Evolutionary conservation across 2,113 vertebrate species (phyloP).

Genomic region (Grallaria varia): DNA sequence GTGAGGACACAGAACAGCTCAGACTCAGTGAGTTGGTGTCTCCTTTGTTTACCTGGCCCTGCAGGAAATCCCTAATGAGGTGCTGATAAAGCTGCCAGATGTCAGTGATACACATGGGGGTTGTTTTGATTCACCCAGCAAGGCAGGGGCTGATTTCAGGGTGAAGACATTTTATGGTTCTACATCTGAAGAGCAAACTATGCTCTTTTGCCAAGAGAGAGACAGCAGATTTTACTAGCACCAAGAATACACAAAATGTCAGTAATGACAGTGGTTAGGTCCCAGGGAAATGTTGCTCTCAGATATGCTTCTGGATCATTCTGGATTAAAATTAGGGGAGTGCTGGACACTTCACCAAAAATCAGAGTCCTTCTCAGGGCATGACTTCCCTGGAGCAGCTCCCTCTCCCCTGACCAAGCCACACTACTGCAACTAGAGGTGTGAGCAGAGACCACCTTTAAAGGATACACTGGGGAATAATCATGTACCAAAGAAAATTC

Average conservation of each 20-base stretch:
- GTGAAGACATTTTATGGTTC: not conserved
- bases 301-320: not conserved
- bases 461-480: rapidly evolving
- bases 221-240: not conserved
- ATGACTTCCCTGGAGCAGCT: not conserved
- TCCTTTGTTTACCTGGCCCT: not conserved
- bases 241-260: not conserved
- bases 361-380: not conserved
- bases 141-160: not conserved
- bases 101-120: not conserved
- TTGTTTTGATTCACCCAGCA: not conserved
- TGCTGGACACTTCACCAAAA: not conserved
- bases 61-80: not conserved
- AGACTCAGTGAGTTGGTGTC: not conserved
- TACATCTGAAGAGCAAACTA: not conserved
- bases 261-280: not conserved
- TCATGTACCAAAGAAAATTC: not conserved
- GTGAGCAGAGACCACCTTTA: not conserved
- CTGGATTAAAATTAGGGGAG: not conserved
- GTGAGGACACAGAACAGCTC: not conserved
- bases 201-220: not conserved
- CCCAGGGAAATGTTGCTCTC: not conserved
- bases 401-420: not conserved
- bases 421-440: not conserved
- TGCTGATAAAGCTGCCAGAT: not conserved